Conservation (phyloP, 1,140 invertebrate species). For the Maconellicoccus hirsutus region DNA sequence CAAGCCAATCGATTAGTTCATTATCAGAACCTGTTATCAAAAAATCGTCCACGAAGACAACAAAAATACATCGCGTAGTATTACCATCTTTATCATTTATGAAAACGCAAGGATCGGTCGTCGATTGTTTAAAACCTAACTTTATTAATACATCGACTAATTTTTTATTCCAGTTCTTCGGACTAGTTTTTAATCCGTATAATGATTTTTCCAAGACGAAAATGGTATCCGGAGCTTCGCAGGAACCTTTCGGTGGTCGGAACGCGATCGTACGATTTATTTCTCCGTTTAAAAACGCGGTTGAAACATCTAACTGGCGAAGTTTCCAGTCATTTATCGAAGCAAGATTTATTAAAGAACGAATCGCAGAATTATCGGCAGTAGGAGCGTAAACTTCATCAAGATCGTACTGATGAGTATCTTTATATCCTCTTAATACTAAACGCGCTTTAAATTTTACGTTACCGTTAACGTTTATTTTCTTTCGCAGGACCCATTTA, state of each 20-base stretch:
- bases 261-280: not conserved
- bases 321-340: not conserved
- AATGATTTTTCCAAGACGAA: not conserved
- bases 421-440: not conserved
- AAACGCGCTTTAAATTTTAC: not conserved
- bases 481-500: not conserved
- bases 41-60: not conserved
- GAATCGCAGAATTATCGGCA: not conserved
- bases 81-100: not conserved
- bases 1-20: not conserved
- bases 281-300: not conserved
- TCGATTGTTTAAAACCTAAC: not conserved
- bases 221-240: not conserved
- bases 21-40: not conserved
- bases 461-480: not conserved
- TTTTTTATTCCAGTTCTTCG: not conserved
- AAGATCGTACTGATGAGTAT: not conserved
- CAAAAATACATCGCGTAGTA: not conserved
- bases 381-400: not conserved
- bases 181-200: not conserved
- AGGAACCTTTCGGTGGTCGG: not conserved
- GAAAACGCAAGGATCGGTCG: not conserved
- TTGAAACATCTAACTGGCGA: not conserved
- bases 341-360: not conserved
- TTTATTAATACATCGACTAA: not conserved